phyloP scores from a whole-genome alignment of 1,140 invertebrate species.

The Phortica variegata region DNA sequence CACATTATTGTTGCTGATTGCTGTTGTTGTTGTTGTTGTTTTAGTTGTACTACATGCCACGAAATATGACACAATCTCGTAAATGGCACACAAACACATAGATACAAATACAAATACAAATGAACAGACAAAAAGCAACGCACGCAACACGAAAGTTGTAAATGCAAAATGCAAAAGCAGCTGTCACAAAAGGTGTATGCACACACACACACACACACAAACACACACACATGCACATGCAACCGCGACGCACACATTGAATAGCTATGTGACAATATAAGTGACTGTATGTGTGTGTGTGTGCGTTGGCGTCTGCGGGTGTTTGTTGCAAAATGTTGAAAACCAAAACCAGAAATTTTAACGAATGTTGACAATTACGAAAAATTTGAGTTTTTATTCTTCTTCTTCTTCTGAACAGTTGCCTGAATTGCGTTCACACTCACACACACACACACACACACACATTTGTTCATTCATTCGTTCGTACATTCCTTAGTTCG shows the following conservation, averaged over 20 bases:
- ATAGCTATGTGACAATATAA: constrained; percentile 19
- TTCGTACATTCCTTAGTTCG: too few species aligned
- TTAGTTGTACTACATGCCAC: too few species aligned
- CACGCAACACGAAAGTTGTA: too few species aligned
- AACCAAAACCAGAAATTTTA: too few species aligned
- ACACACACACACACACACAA: constrained; percentile 7
- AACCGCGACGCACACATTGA: constrained; percentile 36
- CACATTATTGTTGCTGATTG: too few species aligned
- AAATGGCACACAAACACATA: constrained; percentile 17
- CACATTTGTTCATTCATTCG: too few species aligned
- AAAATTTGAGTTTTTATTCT: constrained; percentile 50
- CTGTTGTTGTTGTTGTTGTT: too few species aligned
- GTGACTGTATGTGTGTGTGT: neutral
- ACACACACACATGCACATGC: constrained; percentile 10
- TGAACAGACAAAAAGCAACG: constrained; percentile 15
- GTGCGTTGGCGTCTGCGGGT: neutral
- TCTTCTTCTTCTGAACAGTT: too few species aligned
- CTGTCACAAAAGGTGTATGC: too few species aligned
- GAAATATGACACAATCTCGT: constrained; percentile 9
- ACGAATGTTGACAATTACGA: constrained; percentile 53
- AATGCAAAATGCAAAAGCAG: too few species aligned
- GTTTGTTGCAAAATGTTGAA: constrained; percentile 28
- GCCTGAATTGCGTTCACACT: too few species aligned
- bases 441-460: too few species aligned
- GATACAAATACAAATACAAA: constrained; percentile 8